Conservation (phyloP, 2,888 invertebrate genomes). For the Carcina quercana region DNA sequence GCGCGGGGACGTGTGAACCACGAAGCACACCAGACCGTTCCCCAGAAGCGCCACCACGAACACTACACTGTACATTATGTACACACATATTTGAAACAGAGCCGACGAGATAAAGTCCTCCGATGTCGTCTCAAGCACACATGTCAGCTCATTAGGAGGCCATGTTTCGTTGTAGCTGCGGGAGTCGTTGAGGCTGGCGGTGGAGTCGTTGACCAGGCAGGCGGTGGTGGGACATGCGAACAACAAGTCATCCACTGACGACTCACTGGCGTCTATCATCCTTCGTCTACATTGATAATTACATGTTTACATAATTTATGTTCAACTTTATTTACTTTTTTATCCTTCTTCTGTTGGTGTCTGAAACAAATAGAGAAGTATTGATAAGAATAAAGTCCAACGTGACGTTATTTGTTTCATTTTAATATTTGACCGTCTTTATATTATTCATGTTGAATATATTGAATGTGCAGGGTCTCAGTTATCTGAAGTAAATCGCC, state of each 20-base stretch:
- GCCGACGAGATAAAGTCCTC: constrained; percentile 46
- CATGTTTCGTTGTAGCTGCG: constrained; percentile 4
- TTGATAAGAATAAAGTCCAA: too few relatives aligned
- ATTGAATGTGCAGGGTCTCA: too few relatives aligned
- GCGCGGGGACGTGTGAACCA: constrained; percentile 86
- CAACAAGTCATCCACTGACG: not conserved
- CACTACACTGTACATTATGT: constrained; percentile 81
- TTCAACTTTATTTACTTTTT: not conserved
- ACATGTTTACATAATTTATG: constrained; percentile 1
- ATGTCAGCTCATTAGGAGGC: constrained; percentile 3
- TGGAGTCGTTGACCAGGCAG: not conserved
- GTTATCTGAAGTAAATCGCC: too few relatives aligned
- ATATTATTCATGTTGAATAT: too few relatives aligned
- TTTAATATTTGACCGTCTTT: too few relatives aligned
- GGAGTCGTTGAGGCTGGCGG: not conserved
- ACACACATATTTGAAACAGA: constrained; percentile 78
- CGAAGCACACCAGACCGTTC: constrained; percentile 89
- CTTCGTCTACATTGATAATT: constrained; percentile 3
- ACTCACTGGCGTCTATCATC: constrained; percentile 6
- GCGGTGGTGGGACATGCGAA: not conserved
- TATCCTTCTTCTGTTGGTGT: not conserved
- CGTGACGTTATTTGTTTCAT: too few relatives aligned
- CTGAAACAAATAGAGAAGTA: constrained; percentile 2
- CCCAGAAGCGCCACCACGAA: constrained; percentile 82
- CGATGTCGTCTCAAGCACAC: constrained; percentile 16